These are phyloP conservation scores for Phengaris alcon DNA, from an alignment of 2,888 invertebrate species.

Conservation along the genomic window DNA sequence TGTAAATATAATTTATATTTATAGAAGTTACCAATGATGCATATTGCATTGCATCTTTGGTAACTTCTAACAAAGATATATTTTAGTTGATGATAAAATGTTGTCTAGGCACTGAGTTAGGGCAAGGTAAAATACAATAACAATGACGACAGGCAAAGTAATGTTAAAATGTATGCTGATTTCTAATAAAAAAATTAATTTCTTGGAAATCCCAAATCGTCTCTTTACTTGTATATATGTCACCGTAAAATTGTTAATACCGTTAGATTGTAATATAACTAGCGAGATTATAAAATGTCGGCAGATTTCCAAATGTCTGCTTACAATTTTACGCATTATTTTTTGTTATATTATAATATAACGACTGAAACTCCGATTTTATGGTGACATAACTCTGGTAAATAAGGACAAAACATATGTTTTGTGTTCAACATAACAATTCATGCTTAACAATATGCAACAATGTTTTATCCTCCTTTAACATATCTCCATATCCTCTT, in stretches of 20 bases:
- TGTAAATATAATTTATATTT: slow-evolving; percentile 12
- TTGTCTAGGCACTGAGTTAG: slow-evolving; percentile 14
- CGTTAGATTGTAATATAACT: too few species aligned
- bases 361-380: too few species aligned
- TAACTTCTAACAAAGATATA: neutral
- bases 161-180: slow-evolving; percentile 1
- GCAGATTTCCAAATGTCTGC: too few species aligned
- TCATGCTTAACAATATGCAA: neutral
- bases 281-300: too few species aligned
- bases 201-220: neutral
- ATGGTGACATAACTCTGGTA: neutral
- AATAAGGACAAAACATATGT: neutral
- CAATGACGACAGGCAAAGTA: slow-evolving; percentile 1
- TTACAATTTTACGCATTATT: too few species aligned
- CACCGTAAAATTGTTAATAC: too few species aligned
- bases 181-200: neutral
- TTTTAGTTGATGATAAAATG: slow-evolving; percentile 7
- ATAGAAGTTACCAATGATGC: slow-evolving; percentile 2
- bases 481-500: too few species aligned
- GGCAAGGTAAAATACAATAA: neutral
- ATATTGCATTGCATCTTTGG: too few species aligned
- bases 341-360: too few species aligned
- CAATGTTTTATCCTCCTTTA: neutral
- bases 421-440: neutral
- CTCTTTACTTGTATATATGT: too few species aligned